Evolutionary conservation across 1,140 invertebrate species (phyloP), one percentile per base, ranked within the genome.

Genomic region (Pseudomyrmex sp.): DNA sequence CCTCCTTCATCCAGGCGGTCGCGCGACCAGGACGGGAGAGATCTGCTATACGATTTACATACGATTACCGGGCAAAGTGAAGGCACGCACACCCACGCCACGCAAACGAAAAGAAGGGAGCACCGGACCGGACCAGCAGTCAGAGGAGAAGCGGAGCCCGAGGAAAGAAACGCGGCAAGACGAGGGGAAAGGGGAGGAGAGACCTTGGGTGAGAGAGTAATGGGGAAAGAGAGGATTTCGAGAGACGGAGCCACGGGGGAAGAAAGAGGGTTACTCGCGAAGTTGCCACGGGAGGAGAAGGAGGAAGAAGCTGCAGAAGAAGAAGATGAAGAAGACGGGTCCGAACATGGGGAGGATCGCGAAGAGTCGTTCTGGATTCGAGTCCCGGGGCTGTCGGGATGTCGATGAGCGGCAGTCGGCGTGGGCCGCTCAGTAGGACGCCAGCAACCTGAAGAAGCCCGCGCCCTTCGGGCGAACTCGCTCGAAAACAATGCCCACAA

Each of bases 381-480:
- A 91, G 90, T 90, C 90, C 92, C 48, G 89, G 90, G 92, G 91
- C 91, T 90, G 90, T 92, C 91, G 88, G 91, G 90, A 91, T 89
- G 92, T 91, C 91, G 91, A 92, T 93, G 91, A 93, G 92, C 91
- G 88, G 92, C 92, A 92, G 91, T 92, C 90, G 89, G 92, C 92
- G 92, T 93, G 92, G 93, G 93, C 92, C 91, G 93, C 92, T 91
- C 93, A 90, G 93, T 94, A 94, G 93, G 92, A 93, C 89, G 85
- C 90, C 90, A 86, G 89, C 93, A 94, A 92, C 91, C 93, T 94
- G 93, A 94, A 94, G 93, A 94, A 94, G 93, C 93, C 87, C 89
- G 88, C 88, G 86, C 90, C 92, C 93, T 92, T 91, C 88, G 90
- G 92, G 92, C 92, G 90, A 91, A 83, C 85, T 88, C 86, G 82